Percentiles rank a stretch among this genome's conserved stretches.
phyloP scores from a whole-genome alignment of 2,797 vertebrate species.

The Falco peregrinus region DNA sequence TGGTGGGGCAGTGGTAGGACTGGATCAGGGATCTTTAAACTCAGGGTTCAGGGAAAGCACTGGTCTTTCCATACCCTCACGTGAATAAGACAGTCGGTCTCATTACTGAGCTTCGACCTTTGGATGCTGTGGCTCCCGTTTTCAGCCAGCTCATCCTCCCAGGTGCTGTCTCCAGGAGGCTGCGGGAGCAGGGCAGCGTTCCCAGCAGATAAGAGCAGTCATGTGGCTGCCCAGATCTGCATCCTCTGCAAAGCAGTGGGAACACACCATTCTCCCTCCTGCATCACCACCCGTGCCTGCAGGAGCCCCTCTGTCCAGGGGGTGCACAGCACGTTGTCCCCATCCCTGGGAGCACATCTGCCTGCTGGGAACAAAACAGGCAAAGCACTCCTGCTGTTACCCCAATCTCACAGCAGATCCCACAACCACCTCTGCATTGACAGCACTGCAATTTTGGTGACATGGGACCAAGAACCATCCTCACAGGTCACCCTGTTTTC shows the following conservation, averaged over 20 bases:
- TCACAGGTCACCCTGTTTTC: background rate
- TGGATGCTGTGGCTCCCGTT: background rate
- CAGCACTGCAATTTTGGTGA: no score
- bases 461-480: background rate
- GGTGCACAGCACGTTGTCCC: background rate
- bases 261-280: background rate
- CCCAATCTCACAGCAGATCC: background rate
- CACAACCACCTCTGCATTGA: background rate
- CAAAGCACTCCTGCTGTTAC: background rate
- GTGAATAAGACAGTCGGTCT: background rate
- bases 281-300: background rate
- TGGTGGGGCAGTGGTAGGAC: background rate
- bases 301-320: background rate
- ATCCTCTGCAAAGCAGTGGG: background rate
- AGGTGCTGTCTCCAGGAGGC: background rate
- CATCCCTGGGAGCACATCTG: background rate
- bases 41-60: background rate
- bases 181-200: background rate
- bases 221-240: rapidly evolving
- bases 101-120: background rate
- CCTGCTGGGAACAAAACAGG: background rate
- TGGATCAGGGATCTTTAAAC: background rate
- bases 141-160: background rate
- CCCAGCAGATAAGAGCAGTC: background rate
- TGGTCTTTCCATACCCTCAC: background rate